Percentiles rank a stretch among this genome's conserved stretches.
phyloP scores from a whole-genome alignment of 2,888 invertebrate species.

The Pristionchus exspectatus region DNA sequence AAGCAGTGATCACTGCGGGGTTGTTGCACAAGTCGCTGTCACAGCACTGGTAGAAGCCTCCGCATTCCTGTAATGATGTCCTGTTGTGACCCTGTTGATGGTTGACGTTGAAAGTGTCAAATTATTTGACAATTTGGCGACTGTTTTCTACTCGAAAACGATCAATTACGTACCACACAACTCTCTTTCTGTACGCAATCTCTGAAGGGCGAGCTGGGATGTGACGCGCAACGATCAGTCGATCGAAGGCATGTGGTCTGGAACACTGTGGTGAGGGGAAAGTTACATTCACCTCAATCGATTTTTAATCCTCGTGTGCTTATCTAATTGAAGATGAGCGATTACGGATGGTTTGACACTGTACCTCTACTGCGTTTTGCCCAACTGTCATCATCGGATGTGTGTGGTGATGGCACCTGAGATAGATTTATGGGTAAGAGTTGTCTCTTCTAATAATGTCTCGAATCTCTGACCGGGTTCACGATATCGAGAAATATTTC shows the following conservation, averaged over 20 bases:
- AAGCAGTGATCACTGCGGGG: neutral
- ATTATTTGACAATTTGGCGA: too few relatives aligned
- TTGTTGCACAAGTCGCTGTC: neutral
- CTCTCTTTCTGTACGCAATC: neutral
- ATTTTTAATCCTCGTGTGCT: too few relatives aligned
- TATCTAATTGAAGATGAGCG: too few relatives aligned
- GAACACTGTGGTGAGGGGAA: neutral
- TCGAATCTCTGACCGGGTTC: too few relatives aligned
- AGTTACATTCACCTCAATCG: too few relatives aligned
- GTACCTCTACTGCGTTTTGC: neutral
- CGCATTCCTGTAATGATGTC: neutral
- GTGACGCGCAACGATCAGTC: neutral
- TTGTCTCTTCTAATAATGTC: too few relatives aligned
- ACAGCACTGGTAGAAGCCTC: neutral
- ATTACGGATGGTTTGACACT: too few relatives aligned
- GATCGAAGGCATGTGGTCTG: neutral
- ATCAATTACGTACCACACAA: neutral
- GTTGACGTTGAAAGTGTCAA: too few relatives aligned
- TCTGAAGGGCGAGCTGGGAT: neutral
- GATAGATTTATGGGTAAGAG: too few relatives aligned
- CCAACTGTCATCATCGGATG: neutral
- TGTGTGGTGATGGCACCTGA: neutral
- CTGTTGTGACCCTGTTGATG: too few relatives aligned
- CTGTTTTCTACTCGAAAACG: too few relatives aligned
- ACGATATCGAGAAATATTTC: too few relatives aligned